Percentiles rank a stretch among this genome's conserved stretches.
Conservation (phyloP, 2,113 vertebrate genomes). For the Girardinichthys multiradiatus region DNA sequence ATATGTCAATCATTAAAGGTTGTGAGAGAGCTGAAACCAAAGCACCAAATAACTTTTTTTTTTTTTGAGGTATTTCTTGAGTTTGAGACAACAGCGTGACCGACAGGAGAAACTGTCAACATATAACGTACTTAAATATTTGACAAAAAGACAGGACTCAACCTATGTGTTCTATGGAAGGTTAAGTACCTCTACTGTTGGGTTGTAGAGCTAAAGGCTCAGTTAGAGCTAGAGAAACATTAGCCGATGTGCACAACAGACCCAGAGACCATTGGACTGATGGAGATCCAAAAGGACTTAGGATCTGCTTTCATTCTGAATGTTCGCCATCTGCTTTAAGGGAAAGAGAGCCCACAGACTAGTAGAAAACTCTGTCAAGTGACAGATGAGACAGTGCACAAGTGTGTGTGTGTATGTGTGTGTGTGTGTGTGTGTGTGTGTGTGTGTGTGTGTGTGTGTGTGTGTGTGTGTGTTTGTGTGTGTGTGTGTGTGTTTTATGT, state of each 20-base stretch:
- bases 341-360: slow-evolving; percentile 62
- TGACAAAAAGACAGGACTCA: slow-evolving; percentile 24
- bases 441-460: background rate
- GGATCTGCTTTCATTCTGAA: slow-evolving; percentile 78
- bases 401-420: no score
- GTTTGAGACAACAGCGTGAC: slow-evolving; percentile 33
- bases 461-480: slow-evolving; percentile 33
- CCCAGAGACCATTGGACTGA: slow-evolving; percentile 66
- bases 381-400: slow-evolving; percentile 69
- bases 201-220: slow-evolving; percentile 31
- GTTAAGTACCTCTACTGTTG: slow-evolving; percentile 5
- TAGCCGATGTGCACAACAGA: slow-evolving; percentile 48
- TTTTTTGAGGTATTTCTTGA: no score
- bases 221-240: slow-evolving; percentile 50
- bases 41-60: no score
- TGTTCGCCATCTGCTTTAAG: slow-evolving; percentile 75
- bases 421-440: no score
- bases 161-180: slow-evolving; percentile 9
- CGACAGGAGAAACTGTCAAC: slow-evolving; percentile 47
- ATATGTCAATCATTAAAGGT: slow-evolving; percentile 5
- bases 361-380: slow-evolving; percentile 66
- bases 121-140: background rate
- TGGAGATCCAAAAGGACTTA: slow-evolving; percentile 73
- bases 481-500: slow-evolving; percentile 36
- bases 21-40: slow-evolving; percentile 18